A percentile compares a stretch with the other conserved stretches of the same genome.
phyloP scores from a whole-genome alignment of 2,797 vertebrate genomes.

The Melanotaenia trifasciata region DNA sequence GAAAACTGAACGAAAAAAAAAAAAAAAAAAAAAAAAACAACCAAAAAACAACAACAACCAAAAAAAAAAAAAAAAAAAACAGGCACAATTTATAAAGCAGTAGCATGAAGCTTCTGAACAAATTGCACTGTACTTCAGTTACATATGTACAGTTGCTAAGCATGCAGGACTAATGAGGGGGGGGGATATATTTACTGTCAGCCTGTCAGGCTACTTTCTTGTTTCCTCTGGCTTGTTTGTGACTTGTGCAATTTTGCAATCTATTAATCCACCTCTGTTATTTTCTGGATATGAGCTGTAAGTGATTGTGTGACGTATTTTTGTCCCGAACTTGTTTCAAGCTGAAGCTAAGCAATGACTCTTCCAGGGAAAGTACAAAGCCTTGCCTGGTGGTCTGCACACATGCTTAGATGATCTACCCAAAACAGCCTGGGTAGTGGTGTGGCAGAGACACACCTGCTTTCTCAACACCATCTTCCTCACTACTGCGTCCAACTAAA shows the following conservation, averaged over 20 bases:
- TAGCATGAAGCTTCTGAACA: slow-evolving; percentile 16
- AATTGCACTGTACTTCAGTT: slow-evolving; percentile 21
- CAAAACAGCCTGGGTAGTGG: slow-evolving; percentile 77
- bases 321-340: slow-evolving; percentile 50
- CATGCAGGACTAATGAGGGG: slow-evolving; percentile 41
- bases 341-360: slow-evolving; percentile 52
- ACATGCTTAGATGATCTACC: slow-evolving; percentile 77
- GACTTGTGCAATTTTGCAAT: slow-evolving; percentile 16
- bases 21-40: slow-evolving; percentile 3
- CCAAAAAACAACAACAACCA: not conserved
- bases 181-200: slow-evolving; percentile 45
- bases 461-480: slow-evolving; percentile 80
- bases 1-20: slow-evolving; percentile 3
- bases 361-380: slow-evolving; percentile 81
- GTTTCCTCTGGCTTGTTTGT: slow-evolving; percentile 34
- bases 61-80: slow-evolving; percentile 12
- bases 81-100: slow-evolving; percentile 8
- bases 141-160: slow-evolving; percentile 24
- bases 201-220: slow-evolving; percentile 29
- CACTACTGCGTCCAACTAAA: slow-evolving; percentile 70
- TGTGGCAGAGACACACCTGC: slow-evolving; percentile 76
- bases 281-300: slow-evolving; percentile 26
- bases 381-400: slow-evolving; percentile 83
- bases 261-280: slow-evolving; percentile 25
- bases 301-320: slow-evolving; percentile 50